phyloP scores from a whole-genome alignment of 2,888 invertebrate genomes.

The Thyatira batis region DNA sequence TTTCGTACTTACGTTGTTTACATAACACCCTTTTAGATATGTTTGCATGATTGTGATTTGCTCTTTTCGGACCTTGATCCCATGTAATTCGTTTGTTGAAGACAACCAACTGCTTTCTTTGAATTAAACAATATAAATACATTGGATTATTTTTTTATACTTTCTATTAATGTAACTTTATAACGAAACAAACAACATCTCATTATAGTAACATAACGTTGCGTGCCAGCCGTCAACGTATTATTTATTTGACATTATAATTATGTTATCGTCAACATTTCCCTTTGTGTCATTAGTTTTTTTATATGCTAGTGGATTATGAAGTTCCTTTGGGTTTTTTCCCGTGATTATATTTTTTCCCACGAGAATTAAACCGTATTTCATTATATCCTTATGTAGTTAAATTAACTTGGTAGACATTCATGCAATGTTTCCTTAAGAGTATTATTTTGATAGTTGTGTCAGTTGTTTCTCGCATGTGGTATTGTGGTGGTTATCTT shows the following conservation, averaged over 20 bases:
- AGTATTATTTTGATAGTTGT: too few relatives aligned
- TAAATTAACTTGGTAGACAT: neutral
- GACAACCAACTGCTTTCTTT: neutral
- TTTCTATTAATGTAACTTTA: neutral
- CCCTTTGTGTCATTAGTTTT: conserved; percentile 20
- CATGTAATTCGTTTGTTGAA: neutral
- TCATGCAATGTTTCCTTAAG: too few relatives aligned
- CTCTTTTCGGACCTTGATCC: neutral
- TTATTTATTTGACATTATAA: conserved; percentile 3
- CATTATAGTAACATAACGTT: neutral
- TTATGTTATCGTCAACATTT: conserved; percentile 17
- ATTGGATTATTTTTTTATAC: neutral
- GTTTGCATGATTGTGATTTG: conserved; percentile 4
- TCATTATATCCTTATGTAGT: neutral
- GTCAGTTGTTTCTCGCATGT: too few relatives aligned
- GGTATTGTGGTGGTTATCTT: too few relatives aligned
- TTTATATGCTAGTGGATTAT: conserved; percentile 30
- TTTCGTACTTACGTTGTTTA: conserved; percentile 23
- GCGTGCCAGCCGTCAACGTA: neutral
- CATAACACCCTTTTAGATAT: conserved; percentile 19
- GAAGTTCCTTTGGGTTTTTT: conserved; percentile 12
- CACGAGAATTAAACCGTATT: conserved; percentile 23
- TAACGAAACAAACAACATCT: neutral
- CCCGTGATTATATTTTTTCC: conserved; percentile 17
- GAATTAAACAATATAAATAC: neutral